Conservation (phyloP, 2,888 invertebrate genomes). For the Horisme vitalbata region DNA sequence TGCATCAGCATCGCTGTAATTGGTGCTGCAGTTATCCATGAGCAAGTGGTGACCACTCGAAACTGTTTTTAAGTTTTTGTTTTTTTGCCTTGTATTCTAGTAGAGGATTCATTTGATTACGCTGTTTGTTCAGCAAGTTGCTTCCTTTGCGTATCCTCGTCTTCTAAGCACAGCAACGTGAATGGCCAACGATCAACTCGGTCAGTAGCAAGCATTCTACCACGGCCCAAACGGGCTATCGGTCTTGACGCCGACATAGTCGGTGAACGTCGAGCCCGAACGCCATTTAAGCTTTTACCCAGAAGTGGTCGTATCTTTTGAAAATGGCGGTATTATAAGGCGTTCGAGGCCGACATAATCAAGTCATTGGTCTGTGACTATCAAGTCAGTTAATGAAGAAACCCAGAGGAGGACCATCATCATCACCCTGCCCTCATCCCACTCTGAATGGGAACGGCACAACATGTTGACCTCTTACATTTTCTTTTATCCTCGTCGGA, state of each 20-base stretch:
- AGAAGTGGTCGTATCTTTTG: slow-evolving; percentile 19
- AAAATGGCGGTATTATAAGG: slow-evolving; percentile 5
- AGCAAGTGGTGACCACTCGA: too few species aligned
- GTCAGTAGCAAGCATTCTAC: slow-evolving; percentile 30
- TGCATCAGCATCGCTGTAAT: too few species aligned
- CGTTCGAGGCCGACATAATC: slow-evolving; percentile 29
- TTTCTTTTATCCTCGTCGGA: too few species aligned
- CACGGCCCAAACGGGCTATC: slow-evolving; percentile 28
- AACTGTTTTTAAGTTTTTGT: slow-evolving; percentile 1
- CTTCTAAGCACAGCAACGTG: slow-evolving; percentile 30
- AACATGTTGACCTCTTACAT: too few species aligned
- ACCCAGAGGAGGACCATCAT: slow-evolving; percentile 28
- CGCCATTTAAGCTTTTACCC: slow-evolving; percentile 30
- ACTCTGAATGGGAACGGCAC: too few species aligned
- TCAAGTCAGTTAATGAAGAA: slow-evolving; percentile 29
- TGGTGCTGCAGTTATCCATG: too few species aligned
- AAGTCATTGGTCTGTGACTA: slow-evolving; percentile 14
- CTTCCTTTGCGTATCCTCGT: slow-evolving; percentile 31
- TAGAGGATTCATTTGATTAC: slow-evolving; percentile 16
- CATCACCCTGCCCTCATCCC: too few species aligned
- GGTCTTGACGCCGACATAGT: slow-evolving; percentile 19
- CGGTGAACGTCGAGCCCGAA: slow-evolving; percentile 27
- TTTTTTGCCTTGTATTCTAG: background rate
- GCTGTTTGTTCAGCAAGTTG: slow-evolving; percentile 28
- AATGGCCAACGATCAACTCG: slow-evolving; percentile 16